Conservation (phyloP, 2,888 invertebrate species). For the Meandrusa payeni region DNA sequence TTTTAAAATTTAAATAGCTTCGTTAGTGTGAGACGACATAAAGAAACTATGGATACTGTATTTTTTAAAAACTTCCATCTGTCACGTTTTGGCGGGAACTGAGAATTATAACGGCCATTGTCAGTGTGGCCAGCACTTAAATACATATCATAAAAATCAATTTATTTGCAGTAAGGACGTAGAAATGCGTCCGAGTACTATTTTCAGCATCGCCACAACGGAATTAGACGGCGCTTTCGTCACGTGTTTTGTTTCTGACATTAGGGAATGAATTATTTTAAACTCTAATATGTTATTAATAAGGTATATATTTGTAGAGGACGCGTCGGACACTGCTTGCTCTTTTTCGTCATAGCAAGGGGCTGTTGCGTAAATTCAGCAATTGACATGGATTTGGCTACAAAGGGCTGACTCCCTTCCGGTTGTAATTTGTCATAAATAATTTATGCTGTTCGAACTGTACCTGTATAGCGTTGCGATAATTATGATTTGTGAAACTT, state of each 20-base stretch:
- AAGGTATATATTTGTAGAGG: slow-evolving; percentile 10
- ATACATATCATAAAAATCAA: slow-evolving; percentile 24
- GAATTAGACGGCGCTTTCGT: slow-evolving; percentile 34
- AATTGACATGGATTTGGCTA: slow-evolving; percentile 14
- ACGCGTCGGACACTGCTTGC: slow-evolving; percentile 3
- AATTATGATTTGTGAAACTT: too few species aligned
- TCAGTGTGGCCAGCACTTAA: slow-evolving; percentile 21
- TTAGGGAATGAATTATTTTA: slow-evolving; percentile 1
- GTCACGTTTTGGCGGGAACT: slow-evolving; percentile 16
- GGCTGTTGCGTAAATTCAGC: slow-evolving; percentile 14
- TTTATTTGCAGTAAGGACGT: slow-evolving; percentile 35
- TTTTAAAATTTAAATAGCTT: neutral
- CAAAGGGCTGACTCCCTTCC: slow-evolving; percentile 6
- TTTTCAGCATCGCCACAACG: slow-evolving; percentile 33
- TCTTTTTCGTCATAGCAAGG: slow-evolving; percentile 11
- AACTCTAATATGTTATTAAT: slow-evolving; percentile 2
- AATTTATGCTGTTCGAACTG: too few species aligned
- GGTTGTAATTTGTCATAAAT: slow-evolving; percentile 6
- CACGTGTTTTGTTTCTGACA: slow-evolving; percentile 24
- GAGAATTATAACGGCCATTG: slow-evolving; percentile 1
- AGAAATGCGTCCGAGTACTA: slow-evolving; percentile 37
- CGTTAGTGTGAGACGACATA: neutral
- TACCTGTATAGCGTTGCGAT: too few species aligned
- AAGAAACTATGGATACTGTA: neutral
- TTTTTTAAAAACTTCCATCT: slow-evolving; percentile 1